These are phyloP conservation scores for Caenorhabditis plicata DNA, from an alignment of 2,888 invertebrate species.

Conservation along the genomic window DNA sequence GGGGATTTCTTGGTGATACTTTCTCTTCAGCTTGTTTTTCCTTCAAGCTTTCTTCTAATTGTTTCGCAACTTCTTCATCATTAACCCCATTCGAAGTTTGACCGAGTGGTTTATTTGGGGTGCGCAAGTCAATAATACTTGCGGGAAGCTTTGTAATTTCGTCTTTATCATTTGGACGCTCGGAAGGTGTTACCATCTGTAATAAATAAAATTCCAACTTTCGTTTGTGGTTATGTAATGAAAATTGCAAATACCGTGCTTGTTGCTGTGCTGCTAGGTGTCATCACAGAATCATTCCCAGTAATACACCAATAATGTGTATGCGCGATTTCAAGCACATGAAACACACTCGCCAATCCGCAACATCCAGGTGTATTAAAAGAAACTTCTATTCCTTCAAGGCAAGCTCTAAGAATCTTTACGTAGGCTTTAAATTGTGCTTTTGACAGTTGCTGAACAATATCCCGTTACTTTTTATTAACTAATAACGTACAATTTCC, in stretches of 20 bases:
- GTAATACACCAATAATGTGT: conserved; percentile 82
- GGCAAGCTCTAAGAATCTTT: conserved; percentile 84
- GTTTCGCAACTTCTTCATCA: conserved; percentile 1
- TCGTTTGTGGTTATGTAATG: neutral
- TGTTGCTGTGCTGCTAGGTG: conserved; percentile 33
- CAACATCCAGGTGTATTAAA: conserved; percentile 77
- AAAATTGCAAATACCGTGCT: conserved; percentile 26
- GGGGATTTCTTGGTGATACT: conserved; percentile 5
- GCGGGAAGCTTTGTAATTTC: conserved; percentile 41
- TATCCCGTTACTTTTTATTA: neutral
- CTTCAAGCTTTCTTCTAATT: neutral
- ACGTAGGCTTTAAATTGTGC: conserved; percentile 94
- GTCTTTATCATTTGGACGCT: conserved; percentile 5
- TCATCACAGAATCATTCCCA: conserved; percentile 23
- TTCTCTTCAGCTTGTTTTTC: conserved; percentile 7
- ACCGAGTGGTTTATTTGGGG: conserved; percentile 40
- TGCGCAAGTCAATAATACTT: conserved; percentile 38
- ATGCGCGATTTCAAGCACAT: conserved; percentile 94
- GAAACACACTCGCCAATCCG: conserved; percentile 91
- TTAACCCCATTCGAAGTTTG: neutral
- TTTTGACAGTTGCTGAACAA: conserved; percentile 80
- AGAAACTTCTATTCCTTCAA: conserved; percentile 79
- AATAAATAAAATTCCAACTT: neutral
- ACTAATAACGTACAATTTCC: conserved; percentile 79
- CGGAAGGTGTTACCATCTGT: conserved; percentile 23